phyloP scores from a whole-genome alignment of 2,888 invertebrate species.

The Cerastis leucographa region DNA sequence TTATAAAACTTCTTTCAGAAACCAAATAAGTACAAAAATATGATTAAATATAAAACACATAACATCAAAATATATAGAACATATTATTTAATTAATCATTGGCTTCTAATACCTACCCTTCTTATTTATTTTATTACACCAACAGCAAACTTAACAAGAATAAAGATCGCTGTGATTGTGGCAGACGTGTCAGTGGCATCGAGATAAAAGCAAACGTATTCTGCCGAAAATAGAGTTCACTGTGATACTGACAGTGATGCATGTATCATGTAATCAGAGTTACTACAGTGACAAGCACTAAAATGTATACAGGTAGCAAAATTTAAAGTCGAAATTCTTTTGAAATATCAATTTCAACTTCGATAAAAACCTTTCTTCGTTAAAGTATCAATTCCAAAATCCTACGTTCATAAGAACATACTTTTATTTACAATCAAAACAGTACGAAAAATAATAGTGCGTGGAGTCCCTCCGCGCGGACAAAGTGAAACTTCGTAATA shows the following conservation, averaged over 20 bases:
- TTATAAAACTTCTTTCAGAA: conserved; percentile 39
- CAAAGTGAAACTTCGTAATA: too few relatives aligned
- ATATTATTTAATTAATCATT: not conserved
- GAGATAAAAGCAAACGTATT: not conserved
- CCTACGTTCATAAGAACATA: not conserved
- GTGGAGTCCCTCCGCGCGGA: too few relatives aligned
- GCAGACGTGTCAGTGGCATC: not conserved
- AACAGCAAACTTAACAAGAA: not conserved
- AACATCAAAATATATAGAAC: conserved; percentile 30
- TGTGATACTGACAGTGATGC: not conserved
- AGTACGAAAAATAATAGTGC: too few relatives aligned
- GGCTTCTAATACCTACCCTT: not conserved
- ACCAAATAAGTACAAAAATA: conserved; percentile 53
- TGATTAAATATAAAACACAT: conserved; percentile 59
- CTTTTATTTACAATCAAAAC: not conserved
- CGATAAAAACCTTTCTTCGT: not conserved
- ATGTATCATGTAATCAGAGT: not conserved
- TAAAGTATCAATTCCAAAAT: too few relatives aligned
- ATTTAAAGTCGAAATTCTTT: not conserved
- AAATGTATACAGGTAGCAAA: not conserved
- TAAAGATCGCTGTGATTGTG: not conserved
- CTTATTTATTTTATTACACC: not conserved
- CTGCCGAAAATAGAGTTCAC: not conserved
- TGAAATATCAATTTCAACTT: not conserved
- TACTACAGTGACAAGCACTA: not conserved